Conservation (phyloP, 2,888 invertebrate species). For the Heliconius hortense region DNA sequence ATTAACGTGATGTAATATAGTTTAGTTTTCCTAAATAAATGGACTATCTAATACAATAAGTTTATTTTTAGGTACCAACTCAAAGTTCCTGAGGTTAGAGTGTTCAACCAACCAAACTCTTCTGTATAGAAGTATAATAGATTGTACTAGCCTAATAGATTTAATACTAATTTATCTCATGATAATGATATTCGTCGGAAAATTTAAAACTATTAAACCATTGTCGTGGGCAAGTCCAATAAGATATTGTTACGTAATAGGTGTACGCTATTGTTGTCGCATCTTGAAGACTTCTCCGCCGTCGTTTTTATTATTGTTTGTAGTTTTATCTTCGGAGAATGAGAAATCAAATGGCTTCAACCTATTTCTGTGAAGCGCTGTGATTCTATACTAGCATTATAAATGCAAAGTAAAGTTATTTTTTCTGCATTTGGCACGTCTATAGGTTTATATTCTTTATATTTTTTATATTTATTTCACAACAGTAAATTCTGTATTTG, state of each 20-base stretch:
- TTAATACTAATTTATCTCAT: not conserved
- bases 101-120: too few relatives aligned
- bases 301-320: constrained; percentile 24
- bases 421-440: not conserved
- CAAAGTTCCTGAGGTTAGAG: too few relatives aligned
- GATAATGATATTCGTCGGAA: constrained; percentile 9
- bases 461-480: not conserved
- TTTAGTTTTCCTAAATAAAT: not conserved
- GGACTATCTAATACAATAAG: not conserved
- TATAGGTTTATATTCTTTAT: not conserved
- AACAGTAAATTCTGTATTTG: not conserved
- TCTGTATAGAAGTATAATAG: not conserved
- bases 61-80: too few relatives aligned
- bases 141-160: not conserved
- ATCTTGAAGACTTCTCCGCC: constrained; percentile 24
- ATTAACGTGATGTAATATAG: not conserved
- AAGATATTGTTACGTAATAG: constrained; percentile 35
- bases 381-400: not conserved
- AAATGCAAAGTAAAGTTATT: not conserved
- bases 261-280: constrained; percentile 27
- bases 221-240: constrained; percentile 29
- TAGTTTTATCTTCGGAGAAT: constrained; percentile 5
- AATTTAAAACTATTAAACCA: constrained; percentile 28
- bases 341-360: not conserved
- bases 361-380: not conserved